phyloP scores from a whole-genome alignment of 2,888 invertebrate species.

The Tromatobia lineatoria region DNA sequence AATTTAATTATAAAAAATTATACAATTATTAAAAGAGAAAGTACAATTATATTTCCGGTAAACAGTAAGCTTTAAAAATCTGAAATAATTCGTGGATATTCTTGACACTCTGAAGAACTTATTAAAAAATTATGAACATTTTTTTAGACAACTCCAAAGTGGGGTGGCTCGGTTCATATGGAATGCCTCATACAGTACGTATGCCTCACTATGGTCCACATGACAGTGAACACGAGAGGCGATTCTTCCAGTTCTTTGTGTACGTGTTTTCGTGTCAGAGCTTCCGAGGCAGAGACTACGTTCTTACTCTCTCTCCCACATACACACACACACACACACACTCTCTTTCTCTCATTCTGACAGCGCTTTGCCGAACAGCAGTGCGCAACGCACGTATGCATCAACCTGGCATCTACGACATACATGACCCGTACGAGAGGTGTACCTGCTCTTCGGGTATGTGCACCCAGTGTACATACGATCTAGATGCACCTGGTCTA shows the following conservation, averaged over 20 bases:
- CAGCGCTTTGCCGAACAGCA: slow-evolving; percentile 14
- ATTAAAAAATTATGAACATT: too few species aligned
- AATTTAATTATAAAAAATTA: too few species aligned
- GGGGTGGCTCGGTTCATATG: too few species aligned
- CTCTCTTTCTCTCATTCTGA: slow-evolving; percentile 6
- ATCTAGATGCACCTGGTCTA: slow-evolving; percentile 52
- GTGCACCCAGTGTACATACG: slow-evolving; percentile 51
- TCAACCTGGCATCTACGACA: not conserved
- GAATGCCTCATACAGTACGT: not conserved
- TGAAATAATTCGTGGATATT: too few species aligned
- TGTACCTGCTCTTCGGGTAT: slow-evolving; percentile 35
- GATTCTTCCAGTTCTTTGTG: slow-evolving; percentile 31
- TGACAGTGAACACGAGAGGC: slow-evolving; percentile 30
- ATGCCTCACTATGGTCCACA: not conserved
- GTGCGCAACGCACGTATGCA: slow-evolving; percentile 41
- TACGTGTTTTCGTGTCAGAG: slow-evolving; percentile 13
- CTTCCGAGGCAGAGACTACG: slow-evolving; percentile 19
- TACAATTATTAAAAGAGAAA: too few species aligned
- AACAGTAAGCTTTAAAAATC: too few species aligned
- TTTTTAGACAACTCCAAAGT: too few species aligned
- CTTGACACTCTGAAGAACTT: too few species aligned
- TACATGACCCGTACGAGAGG: not conserved
- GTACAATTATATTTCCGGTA: too few species aligned
- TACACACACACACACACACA: too few species aligned
- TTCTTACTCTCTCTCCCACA: too few species aligned